Conservation (phyloP, 64 coral and sea anemone genomes). For the Acropora tenuis region DNA sequence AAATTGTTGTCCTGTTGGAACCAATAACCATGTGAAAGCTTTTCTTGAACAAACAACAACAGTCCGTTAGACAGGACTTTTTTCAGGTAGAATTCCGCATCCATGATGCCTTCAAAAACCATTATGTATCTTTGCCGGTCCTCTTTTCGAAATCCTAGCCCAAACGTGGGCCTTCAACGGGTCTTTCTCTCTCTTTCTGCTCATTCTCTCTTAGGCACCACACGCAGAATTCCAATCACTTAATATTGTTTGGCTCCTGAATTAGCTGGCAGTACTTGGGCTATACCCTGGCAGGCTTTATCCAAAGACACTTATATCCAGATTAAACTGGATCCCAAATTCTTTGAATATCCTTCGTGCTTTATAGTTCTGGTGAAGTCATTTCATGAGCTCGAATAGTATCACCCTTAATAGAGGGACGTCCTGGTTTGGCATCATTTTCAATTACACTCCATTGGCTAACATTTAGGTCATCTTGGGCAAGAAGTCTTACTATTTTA, state of each 20-base stretch:
- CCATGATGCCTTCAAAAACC: background rate
- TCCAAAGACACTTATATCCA: background rate
- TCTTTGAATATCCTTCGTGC: background rate
- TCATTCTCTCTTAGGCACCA: background rate
- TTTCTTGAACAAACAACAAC: background rate
- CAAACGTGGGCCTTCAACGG: background rate
- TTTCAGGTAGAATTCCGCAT: background rate
- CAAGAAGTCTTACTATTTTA: background rate
- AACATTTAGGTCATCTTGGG: background rate
- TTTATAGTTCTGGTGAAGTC: background rate
- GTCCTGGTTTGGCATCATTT: background rate
- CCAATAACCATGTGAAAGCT: background rate
- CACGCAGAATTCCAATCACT: background rate
- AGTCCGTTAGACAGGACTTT: background rate
- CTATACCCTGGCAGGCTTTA: constrained; percentile 1
- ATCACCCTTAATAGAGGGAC: background rate
- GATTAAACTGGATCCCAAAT: background rate
- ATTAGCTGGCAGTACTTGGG: constrained; percentile 32
- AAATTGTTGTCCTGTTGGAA: background rate
- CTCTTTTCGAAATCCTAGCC: background rate
- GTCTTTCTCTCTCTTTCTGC: background rate
- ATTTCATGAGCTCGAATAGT: background rate
- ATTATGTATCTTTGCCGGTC: background rate
- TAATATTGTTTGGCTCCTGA: background rate
- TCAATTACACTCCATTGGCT: background rate